Evolutionary conservation across 2,888 invertebrate species (phyloP), one percentile per base, ranked within the genome.

Genomic region (Augochlorella aurata): DNA sequence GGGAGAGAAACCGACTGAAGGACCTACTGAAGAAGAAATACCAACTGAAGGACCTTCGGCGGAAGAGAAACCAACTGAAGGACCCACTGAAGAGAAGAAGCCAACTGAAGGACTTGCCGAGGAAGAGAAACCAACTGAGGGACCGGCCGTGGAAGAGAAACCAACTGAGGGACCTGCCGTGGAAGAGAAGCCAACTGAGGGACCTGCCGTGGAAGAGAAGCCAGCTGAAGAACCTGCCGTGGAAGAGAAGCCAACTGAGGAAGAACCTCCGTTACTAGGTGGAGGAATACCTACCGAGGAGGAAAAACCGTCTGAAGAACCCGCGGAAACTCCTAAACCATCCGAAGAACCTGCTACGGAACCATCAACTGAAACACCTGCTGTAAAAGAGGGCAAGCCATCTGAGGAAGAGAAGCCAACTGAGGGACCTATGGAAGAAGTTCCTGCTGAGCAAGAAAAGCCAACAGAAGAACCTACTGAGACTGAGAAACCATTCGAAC

Each of bases 401-500:
- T 47, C 47, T 18, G 45, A 61, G 12, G 83, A 66, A 47, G 54
- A 52, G 44, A 12, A 29, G 12, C 58, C 71, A 24, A 38, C 80
- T 0, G 77, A 71, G 5, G 71, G 49, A 21, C 65, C 82, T 70
- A 29, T 29, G 29, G 29, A 29, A 29, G 29, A 29, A 29, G 29
- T 29, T 29, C 61, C 79, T 24, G 24, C 67, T 8, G 82, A 72
- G n/a, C 74, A 73, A 29, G 73, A 74, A 10, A 77, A 82, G 21
- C 66, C 82, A 7, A 66, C 81, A n/a, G 67, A 81, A 45, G 16
- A 21, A 38, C 74, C 83, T 18, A 45, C 75, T 9, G 82, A 80
- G 16, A 76, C 68, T 45, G 72, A 63, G 18, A 78, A 76, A 24
- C 77, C 76, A 72, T 58, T 85, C 47, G 86, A 88, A 84, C 82